A percentile compares a stretch with the other conserved stretches of the same genome.
phyloP scores from a whole-genome alignment of 2,113 vertebrate genomes.

The Mystacornis crossleyi region DNA sequence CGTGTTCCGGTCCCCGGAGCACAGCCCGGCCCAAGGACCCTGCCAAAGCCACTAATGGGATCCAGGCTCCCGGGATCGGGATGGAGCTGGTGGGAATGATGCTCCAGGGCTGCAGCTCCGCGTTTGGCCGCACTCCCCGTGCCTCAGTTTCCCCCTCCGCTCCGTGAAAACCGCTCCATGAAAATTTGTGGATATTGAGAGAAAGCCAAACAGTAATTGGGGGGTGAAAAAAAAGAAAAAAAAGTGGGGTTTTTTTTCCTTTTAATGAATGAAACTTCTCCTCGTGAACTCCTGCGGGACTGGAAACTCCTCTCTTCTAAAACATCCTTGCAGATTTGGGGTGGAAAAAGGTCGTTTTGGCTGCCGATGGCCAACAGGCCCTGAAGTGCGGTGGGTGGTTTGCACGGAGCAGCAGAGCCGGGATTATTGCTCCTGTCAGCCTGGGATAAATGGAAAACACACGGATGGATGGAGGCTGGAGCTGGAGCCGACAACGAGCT shows the following conservation, averaged over 20 bases:
- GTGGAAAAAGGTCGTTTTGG: not conserved
- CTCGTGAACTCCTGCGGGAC: not conserved
- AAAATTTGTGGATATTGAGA: not conserved
- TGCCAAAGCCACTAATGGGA: conserved; percentile 54
- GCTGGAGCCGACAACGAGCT: not conserved
- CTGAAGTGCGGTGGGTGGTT: not conserved
- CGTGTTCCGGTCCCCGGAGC: not conserved
- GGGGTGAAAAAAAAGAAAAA: not conserved
- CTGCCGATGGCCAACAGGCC: not conserved
- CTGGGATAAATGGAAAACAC: not conserved
- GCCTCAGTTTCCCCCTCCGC: not conserved
- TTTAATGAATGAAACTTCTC: not conserved
- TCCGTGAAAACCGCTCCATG: not conserved
- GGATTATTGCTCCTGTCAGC: not conserved
- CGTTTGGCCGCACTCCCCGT: accelerated
- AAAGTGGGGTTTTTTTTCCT: accelerated
- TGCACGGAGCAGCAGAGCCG: not conserved
- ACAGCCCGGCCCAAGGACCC: not conserved
- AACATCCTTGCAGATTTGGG: not conserved
- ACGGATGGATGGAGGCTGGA: not conserved
- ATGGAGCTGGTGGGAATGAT: not conserved
- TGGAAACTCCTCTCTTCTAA: not conserved
- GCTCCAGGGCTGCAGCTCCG: accelerated
- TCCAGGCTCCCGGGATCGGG: not conserved
- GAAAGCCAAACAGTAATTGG: not conserved